phyloP scores from a whole-genome alignment of 2,797 vertebrate species.

The Todus mexicanus region DNA sequence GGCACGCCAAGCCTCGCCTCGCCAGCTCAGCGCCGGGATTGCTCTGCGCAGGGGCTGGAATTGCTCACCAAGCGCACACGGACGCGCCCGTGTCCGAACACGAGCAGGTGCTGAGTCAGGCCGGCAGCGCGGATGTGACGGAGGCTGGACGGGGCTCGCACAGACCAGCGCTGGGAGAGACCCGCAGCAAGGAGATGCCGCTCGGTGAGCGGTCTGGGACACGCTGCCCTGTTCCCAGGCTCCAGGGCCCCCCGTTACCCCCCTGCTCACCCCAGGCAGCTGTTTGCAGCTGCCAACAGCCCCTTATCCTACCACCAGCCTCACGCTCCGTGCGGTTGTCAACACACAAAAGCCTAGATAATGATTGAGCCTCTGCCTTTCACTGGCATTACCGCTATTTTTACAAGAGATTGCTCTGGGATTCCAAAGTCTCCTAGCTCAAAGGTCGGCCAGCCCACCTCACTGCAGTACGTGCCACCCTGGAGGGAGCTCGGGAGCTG shows the following conservation, averaged over 20 bases:
- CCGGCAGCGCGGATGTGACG: not conserved
- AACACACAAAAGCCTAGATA: not conserved
- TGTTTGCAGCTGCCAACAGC: not conserved
- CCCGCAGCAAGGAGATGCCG: not conserved
- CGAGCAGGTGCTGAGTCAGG: not conserved
- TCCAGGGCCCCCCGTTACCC: not conserved
- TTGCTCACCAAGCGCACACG: not conserved
- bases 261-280: not conserved
- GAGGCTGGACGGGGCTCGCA: not conserved
- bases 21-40: not conserved
- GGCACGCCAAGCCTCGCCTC: not conserved
- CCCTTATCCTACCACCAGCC: not conserved
- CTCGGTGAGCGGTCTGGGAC: not conserved
- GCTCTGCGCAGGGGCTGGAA: not conserved
- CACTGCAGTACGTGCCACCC: rapidly evolving
- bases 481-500: not conserved
- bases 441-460: not conserved
- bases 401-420: not conserved
- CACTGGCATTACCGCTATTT: not conserved
- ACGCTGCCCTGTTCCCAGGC: rapidly evolving
- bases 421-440: slow-evolving; percentile 22
- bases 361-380: slow-evolving; percentile 12
- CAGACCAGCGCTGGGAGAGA: not conserved
- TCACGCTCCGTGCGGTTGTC: not conserved
- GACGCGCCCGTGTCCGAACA: not conserved